phyloP scores from a whole-genome alignment of 2,888 invertebrate genomes.

The Dysmachus trigonus region DNA sequence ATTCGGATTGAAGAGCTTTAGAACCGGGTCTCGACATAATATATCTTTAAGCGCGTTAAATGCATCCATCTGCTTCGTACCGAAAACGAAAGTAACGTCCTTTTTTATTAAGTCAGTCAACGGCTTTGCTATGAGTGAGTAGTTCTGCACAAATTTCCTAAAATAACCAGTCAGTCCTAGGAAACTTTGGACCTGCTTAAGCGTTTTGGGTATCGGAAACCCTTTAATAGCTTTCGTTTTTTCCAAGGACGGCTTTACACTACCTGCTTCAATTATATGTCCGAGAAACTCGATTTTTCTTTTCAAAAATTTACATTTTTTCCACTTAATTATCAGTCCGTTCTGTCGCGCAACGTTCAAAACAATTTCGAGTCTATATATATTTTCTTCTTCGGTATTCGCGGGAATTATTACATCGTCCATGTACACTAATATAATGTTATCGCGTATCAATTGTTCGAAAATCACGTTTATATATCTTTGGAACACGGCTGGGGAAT shows the following conservation, averaged over 20 bases:
- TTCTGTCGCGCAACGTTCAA: conserved; percentile 40
- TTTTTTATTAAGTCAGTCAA: conserved; percentile 50
- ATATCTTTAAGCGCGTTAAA: conserved; percentile 48
- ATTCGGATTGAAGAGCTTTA: neutral
- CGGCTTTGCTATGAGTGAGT: conserved; percentile 49
- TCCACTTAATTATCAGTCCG: conserved; percentile 48
- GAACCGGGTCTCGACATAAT: conserved; percentile 44
- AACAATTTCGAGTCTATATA: conserved; percentile 39
- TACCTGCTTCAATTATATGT: neutral
- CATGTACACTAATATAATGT: conserved; percentile 50
- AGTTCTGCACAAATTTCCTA: too few relatives aligned
- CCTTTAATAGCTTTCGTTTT: conserved; percentile 48
- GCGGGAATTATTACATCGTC: conserved; percentile 53
- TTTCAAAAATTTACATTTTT: conserved; percentile 53
- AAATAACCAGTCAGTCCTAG: conserved; percentile 54
- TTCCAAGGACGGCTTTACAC: too few relatives aligned
- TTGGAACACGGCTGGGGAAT: conserved; percentile 52
- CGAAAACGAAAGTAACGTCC: conserved; percentile 47
- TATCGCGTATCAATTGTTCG: conserved; percentile 30
- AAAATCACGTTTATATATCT: conserved; percentile 50
- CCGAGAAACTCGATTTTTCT: conserved; percentile 52
- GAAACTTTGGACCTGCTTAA: conserved; percentile 52
- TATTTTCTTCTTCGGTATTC: conserved; percentile 38
- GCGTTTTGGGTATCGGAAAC: conserved; percentile 51
- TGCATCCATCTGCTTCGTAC: conserved; percentile 47